Evolutionary conservation across 2,113 vertebrate genomes (phyloP), one percentile per base, ranked within the genome.

Genomic region (Tauraco erythrolophus): DNA sequence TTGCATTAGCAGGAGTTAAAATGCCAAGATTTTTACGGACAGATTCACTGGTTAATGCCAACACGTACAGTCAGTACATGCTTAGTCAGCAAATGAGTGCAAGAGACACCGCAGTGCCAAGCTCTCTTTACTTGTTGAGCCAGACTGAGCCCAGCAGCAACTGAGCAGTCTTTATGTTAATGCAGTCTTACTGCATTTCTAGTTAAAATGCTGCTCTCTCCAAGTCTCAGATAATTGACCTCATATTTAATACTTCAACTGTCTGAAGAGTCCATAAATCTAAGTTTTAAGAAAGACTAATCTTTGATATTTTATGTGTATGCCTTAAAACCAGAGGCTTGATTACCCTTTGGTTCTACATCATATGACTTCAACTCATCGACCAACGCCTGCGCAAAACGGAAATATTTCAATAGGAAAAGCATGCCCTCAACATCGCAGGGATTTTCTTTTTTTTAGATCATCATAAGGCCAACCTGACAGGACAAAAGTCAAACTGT

Each of bases 121-220:
- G 58, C 43, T 70, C 70, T 74, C 65, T 66, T 53, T 53, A n/a
- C 76, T n/a, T 50, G 15, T 75, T 74, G 61, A 92, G 86, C 27
- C 51, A 94, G 46, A 37, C 43, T 58, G 62, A 89, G 84, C 62
- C 86, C 91, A 92, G 79, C 53, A 96, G 88, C 74, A 85, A 65
- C 25, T 28, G 15, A 82, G 74, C 69, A 87, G 43, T 37, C 27
- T 71, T 92, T 60, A 75, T 50, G 69, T 31, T 71, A 81, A 68
- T 14, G 37, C 43, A 87, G 30, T 72, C 41, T 69, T 64, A 23
- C 76, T 79, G 64, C 51, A 78, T 53, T 81, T 87, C 60, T 6
- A 65, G 72, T 83, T 87, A 41, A 97, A 94, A 87, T 27, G 15
- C 53, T 91, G 7, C 51, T 48, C 88, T 74, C 71, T 62, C 56